Base-by-base conservation (phyloP, 2,113 vertebrate species). In the Laterallus jamaicensis region DNA sequence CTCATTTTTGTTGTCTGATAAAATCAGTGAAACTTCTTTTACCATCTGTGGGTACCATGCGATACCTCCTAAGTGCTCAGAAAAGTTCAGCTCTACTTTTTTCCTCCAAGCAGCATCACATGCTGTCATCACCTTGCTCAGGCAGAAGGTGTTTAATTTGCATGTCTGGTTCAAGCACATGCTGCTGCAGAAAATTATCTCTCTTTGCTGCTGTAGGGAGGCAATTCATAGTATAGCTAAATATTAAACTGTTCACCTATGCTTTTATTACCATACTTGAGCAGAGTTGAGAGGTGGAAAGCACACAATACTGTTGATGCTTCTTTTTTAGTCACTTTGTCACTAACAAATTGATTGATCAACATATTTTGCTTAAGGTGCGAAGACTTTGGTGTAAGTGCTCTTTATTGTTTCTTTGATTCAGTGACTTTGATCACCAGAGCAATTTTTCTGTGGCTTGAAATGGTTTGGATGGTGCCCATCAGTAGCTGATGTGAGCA, bases 1-100 rank as follows among this genome's bases (percentile, higher is more conserved):
- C 74, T 94, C 80, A 11, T 44, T 96, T 73, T 78, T 87, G 17
- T 69, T 49, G 59, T 40, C 39, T 52, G 83, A 78, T 91, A 58
- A 88, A 95, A 88, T 82, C 74, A 54, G 25, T 84, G 66, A 19
- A 71, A 78, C 40, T 90, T 68, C 17, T 78, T 60, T 62, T 54
- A 3, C 0, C 0, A 60, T 90, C 56, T 37, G n/a, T 60, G 26
- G 42, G 73, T 28, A 54, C 25, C 29, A 50, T 62, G 54, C 1
- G 29, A 35, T 47, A 50, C 4, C 29, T 49, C 25, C 71, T 29
- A 91, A 84, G 84, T 21, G 28, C n/a, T 69, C 12, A 37, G 35
- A 52, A 52, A 52, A 85, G 55, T 64, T 84, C 49, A 77, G 31
- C 32, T 74, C 1, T 63, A 82, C 44, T 31, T 29, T 88, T 88